phyloP scores from a whole-genome alignment of 2,797 vertebrate species.

The Cryptoprocta ferox region DNA sequence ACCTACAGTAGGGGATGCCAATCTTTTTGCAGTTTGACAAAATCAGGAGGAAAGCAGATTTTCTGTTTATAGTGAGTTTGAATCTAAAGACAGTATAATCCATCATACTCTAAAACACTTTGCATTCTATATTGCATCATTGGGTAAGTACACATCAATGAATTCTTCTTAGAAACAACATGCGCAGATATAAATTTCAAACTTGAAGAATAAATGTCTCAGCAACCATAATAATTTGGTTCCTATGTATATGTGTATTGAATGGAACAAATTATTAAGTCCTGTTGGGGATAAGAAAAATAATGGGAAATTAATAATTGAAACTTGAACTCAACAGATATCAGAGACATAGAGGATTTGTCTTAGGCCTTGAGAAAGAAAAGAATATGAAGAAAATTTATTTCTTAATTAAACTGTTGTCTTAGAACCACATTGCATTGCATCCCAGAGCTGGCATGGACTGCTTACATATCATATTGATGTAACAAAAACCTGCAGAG shows the following conservation, averaged over 20 bases:
- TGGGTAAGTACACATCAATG: neutral
- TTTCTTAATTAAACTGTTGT: neutral
- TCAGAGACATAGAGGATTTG: neutral
- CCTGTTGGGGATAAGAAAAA: neutral
- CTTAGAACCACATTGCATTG: neutral
- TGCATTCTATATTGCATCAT: neutral
- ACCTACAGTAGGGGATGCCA: neutral
- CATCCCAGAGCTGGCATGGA: neutral
- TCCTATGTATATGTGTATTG: neutral
- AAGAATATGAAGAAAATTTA: neutral
- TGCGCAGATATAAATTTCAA: neutral
- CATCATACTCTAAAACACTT: neutral
- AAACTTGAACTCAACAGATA: neutral
- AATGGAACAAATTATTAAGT: neutral
- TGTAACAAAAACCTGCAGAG: neutral
- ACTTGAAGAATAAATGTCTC: neutral
- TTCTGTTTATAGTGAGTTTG: conserved; percentile 13
- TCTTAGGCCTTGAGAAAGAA: neutral
- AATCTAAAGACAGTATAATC: neutral
- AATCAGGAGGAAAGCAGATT: neutral
- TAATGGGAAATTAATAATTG: neutral
- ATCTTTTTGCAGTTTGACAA: neutral
- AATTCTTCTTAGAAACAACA: neutral
- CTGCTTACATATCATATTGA: neutral
- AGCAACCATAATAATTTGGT: neutral